These are phyloP conservation scores for Clivina fossor DNA, from an alignment of 2,888 invertebrate species.

Conservation along the genomic window DNA sequence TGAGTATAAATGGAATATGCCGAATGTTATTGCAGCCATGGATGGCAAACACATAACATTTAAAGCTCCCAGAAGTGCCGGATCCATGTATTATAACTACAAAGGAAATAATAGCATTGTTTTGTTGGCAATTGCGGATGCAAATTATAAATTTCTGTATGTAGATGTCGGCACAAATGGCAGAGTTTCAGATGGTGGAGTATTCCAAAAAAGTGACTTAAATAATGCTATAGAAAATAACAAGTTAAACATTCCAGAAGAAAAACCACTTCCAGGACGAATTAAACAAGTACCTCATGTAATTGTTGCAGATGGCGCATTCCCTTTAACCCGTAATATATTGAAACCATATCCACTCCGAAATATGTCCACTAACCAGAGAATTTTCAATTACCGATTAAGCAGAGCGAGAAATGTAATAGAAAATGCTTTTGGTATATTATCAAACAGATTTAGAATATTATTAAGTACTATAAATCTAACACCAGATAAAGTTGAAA, in stretches of 20 bases:
- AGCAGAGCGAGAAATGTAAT: too few species aligned
- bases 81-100: conserved; percentile 43
- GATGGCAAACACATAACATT: conserved; percentile 43
- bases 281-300: conserved; percentile 40
- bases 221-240: conserved; percentile 37
- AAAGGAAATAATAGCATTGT: conserved; percentile 42
- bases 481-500: too few species aligned
- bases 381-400: too few species aligned
- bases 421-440: too few species aligned
- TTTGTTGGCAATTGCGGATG: conserved; percentile 42
- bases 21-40: conserved; percentile 35
- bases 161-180: conserved; percentile 43
- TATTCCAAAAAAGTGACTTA: conserved; percentile 40
- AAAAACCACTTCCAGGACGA: conserved; percentile 38
- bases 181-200: conserved; percentile 43
- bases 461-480: not conserved
- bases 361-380: conserved; percentile 15
- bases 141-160: conserved; percentile 42
- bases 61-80: conserved; percentile 37
- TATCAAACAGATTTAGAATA: not conserved
- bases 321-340: conserved; percentile 40
- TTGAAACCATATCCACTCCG: conserved; percentile 42
- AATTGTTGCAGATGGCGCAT: conserved; percentile 44
- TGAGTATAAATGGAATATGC: conserved; percentile 14
- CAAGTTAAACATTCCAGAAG: conserved; percentile 41